These are phyloP conservation scores for Cheilosia urbana DNA, from an alignment of 2,888 invertebrate species.

Conservation along the genomic window DNA sequence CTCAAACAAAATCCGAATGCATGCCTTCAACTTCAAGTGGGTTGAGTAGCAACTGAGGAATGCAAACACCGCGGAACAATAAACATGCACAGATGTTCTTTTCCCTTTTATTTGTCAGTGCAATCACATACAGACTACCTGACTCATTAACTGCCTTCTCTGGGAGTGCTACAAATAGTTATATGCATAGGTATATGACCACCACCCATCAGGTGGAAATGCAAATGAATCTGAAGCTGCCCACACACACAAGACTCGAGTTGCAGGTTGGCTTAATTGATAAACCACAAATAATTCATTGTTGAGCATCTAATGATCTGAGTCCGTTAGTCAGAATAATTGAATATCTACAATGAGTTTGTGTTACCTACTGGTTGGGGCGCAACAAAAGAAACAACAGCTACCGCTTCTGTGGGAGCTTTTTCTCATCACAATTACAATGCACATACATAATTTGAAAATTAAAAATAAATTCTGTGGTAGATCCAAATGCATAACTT, in stretches of 20 bases:
- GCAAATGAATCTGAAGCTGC: conserved; percentile 27
- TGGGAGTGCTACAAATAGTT: conserved; percentile 22
- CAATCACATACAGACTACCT: conserved; percentile 23
- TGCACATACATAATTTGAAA: background rate
- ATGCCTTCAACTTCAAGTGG: background rate
- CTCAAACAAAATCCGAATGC: background rate
- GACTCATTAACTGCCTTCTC: background rate
- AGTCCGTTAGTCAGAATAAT: background rate
- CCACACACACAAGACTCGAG: conserved; percentile 3
- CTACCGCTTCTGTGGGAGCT: background rate
- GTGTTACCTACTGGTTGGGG: background rate
- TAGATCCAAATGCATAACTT: background rate
- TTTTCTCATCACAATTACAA: background rate
- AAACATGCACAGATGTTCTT: background rate
- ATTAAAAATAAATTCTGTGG: background rate
- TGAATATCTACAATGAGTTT: background rate
- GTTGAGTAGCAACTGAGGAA: conserved; percentile 45
- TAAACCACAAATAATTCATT: conserved; percentile 16
- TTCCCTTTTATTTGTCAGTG: background rate
- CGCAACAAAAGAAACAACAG: background rate
- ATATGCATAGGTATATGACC: conserved; percentile 12
- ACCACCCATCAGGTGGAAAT: conserved; percentile 25
- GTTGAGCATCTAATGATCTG: background rate
- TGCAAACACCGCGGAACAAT: conserved; percentile 11
- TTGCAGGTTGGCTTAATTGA: conserved; percentile 4